Evolutionary conservation across 2,797 vertebrate genomes (phyloP).

Genomic region (Urocyon cinereoargenteus): DNA sequence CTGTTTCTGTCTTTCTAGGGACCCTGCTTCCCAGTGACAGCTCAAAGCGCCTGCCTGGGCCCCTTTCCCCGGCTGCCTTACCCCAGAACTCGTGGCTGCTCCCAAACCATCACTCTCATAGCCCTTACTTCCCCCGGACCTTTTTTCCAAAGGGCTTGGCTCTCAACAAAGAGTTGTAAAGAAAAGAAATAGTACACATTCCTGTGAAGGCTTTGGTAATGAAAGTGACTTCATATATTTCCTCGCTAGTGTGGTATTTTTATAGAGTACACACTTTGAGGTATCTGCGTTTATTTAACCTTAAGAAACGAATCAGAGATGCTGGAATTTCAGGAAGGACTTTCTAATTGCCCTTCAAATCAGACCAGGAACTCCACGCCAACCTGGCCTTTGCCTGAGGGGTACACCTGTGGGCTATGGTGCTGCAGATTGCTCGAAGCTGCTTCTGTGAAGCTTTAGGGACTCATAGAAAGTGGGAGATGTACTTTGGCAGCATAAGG

Average conservation of each 20-base stretch:
- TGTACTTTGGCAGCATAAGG: neutral
- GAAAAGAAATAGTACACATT: slow-evolving; percentile 35
- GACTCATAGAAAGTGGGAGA: neutral
- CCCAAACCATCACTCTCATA: neutral
- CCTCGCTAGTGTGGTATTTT: neutral
- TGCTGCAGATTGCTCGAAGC: neutral
- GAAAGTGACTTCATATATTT: neutral
- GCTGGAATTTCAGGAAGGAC: neutral
- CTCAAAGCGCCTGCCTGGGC: neutral
- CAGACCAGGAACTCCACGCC: neutral
- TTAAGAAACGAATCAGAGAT: slow-evolving; percentile 34
- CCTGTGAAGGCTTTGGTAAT: neutral
- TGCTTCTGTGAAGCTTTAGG: neutral
- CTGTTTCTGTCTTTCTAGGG: neutral
- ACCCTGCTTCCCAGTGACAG: neutral
- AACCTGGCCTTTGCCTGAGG: neutral
- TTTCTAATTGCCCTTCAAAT: slow-evolving; percentile 7
- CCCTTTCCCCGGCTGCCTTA: neutral
- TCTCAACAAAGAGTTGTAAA: neutral
- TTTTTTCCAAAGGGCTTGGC: neutral
- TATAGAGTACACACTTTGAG: neutral
- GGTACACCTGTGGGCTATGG: neutral
- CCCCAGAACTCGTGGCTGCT: neutral
- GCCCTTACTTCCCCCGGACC: neutral
- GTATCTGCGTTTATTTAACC: slow-evolving; percentile 3